Evolutionary conservation across 2,113 vertebrate species (phyloP), one percentile per base, ranked within the genome.

Genomic region (Anolis sagrei): DNA sequence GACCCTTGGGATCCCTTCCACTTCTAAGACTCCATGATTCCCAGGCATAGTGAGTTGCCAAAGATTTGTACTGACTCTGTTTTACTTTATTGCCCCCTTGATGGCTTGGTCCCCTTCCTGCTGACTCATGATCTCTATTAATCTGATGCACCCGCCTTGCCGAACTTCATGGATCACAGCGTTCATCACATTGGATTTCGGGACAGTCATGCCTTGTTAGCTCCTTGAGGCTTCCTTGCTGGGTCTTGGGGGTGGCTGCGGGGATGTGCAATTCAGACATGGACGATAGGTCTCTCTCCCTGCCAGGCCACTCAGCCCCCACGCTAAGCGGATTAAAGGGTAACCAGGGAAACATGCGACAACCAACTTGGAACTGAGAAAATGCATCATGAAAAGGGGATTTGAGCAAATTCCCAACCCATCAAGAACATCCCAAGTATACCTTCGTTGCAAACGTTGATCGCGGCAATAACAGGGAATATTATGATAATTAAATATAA

Each of bases 281-380:
- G 11, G 66, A 19, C 39, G 0, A 0, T 10, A 64, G 0, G 0
- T 1, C 13, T 27, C 5, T 72, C 86, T 83, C 73, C 78, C 19
- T 85, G 68, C 76, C 2, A 72, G 54, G 23, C 11, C 8, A 32
- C 6, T 75, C 48, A 39, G 23, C 76, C 34, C 77, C 39, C 34
- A 2, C 58, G 0, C 51, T 11, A 44, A 21, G 27, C 6, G 10
- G 2, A 79, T 86, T 62, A 86, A 69, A 23, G 1, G 49, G 44
- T 58, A 89, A 58, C 51, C 19, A 6, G 36, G 32, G 58, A 19
- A 76, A 79, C 5, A 6, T 14, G 54, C 18, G 48, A 27, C 16
- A n/a, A 73, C 21, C 39, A 16, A 34, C 36, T n/a, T 2, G 36
- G 49, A 62, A 29, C 49, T 8, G 7, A 14, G 25, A 62, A 39